Percentiles rank a stretch among this genome's conserved stretches.
Conservation (phyloP, 37 sponge, comb jelly and placozoan species). For the Mnemiopsis leidyi region DNA sequence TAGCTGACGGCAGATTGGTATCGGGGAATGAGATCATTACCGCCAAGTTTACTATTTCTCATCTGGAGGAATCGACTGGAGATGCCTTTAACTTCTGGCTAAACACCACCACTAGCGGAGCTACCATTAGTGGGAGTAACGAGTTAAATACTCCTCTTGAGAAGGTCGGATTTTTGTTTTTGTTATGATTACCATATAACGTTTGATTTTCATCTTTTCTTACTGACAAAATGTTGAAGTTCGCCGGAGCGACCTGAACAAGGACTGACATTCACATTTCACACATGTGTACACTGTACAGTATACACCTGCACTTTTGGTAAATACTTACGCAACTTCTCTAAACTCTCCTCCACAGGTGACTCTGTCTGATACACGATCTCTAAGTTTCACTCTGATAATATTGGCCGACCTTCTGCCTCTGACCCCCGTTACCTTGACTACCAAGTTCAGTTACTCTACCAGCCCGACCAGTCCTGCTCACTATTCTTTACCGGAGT, state of each 20-base stretch:
- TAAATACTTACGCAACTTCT: too few species aligned
- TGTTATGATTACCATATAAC: too few species aligned
- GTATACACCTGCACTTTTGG: too few species aligned
- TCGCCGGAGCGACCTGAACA: too few species aligned
- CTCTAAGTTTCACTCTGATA: not conserved
- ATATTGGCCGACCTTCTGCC: not conserved
- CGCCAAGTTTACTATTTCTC: not conserved
- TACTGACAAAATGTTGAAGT: too few species aligned
- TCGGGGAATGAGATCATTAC: not conserved
- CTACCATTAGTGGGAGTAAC: not conserved
- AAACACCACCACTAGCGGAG: not conserved
- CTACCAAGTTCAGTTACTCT: not conserved
- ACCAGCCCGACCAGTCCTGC: not conserved
- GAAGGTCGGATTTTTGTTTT: not conserved
- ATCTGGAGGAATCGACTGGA: slow-evolving; percentile 6
- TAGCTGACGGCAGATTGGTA: not conserved
- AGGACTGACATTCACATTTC: too few species aligned
- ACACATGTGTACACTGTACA: too few species aligned
- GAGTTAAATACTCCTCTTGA: not conserved
- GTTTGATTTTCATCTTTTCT: too few species aligned
- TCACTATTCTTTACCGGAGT: not conserved
- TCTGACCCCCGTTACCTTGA: not conserved
- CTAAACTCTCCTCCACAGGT: not conserved
- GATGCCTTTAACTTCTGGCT: slow-evolving; percentile 17
- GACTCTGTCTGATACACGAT: not conserved